phyloP scores from a whole-genome alignment of 2,888 invertebrate genomes.

The Cyclophora albipunctata region DNA sequence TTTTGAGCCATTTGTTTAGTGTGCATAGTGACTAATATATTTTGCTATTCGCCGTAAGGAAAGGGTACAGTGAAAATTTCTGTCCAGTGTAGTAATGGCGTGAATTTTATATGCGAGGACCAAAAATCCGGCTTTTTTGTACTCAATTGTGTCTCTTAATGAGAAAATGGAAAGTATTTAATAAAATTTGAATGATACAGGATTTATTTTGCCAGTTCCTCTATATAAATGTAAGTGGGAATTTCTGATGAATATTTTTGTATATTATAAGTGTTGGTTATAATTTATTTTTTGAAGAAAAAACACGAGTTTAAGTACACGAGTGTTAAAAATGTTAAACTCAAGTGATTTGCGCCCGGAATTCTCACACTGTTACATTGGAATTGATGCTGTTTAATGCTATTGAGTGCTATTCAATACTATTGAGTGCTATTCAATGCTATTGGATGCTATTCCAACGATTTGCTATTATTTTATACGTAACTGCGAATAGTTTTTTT shows the following conservation, averaged over 20 bases:
- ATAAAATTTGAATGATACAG: conserved; percentile 45
- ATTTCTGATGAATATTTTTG: conserved; percentile 72
- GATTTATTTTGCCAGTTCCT: conserved; percentile 76
- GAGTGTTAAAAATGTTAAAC: conserved; percentile 45
- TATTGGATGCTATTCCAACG: conserved; percentile 20
- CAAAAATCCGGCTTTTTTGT: conserved; percentile 61
- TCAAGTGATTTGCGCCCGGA: conserved; percentile 25
- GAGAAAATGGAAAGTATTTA: conserved; percentile 19
- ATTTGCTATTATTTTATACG: conserved; percentile 41
- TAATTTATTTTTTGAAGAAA: conserved; percentile 58
- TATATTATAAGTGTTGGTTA: conserved; percentile 69
- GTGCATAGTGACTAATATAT: conserved; percentile 68
- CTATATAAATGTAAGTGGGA: conserved; percentile 70
- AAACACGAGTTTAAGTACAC: conserved; percentile 52
- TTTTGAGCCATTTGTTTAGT: conserved; percentile 64
- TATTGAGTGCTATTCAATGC: too few species aligned
- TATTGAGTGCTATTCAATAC: too few species aligned
- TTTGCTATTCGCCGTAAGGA: conserved; percentile 59
- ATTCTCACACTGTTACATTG: conserved; percentile 3
- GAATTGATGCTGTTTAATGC: too few species aligned
- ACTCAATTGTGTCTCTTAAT: conserved; percentile 41
- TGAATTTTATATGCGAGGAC: conserved; percentile 63
- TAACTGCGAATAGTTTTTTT: conserved; percentile 48
- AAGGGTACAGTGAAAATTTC: conserved; percentile 43
- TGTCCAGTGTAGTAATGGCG: conserved; percentile 71